Base-by-base conservation (phyloP, 2,888 invertebrate species). In the Nomada goodeniana region DNA sequence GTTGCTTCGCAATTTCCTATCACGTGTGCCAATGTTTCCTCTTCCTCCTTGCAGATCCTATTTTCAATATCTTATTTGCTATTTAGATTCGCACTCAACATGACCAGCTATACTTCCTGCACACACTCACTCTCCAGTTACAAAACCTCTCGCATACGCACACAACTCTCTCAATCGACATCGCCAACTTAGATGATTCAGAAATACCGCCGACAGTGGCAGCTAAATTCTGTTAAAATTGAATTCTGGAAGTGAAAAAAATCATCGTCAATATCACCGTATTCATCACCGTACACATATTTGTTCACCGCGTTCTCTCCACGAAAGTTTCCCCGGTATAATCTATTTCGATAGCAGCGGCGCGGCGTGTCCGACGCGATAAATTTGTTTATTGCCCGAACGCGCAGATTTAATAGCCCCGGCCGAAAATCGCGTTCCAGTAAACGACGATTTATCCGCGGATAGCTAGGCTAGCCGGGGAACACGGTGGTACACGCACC, bases 401-500 rank as follows among this genome's bases (percentile, higher is more conserved):
- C 71, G 42, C 61, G 23, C 29, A 57, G 61, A 72, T 80, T 77
- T 67, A 80, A 77, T 68, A 63, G 47, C 29, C 67, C 26, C 47
- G 20, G 60, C 69, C 52, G 74, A 70, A 67, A 84, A 82, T 75
- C 80, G 53, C 70, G 72, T 76, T 69, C 20, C 68, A 20, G 64
- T 55, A 55, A 73, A 70, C 65, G 69, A n/a, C 77, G 82, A 80
- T 80, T 82, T 75, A 70, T 42, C 57, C 47, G 52, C 11, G 71
- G 64, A 26, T 73, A 73, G 55, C 72, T 50, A 65, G 76, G 70
- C 76, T 65, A 55, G 55, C 61, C 68, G 20, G 59, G 69, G 57
- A 23, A 81, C 72, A 78, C 60, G 73, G 61, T 50, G 67, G 83
- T 75, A 83, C 71, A 83, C 71, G 78, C 68, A 79, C 79, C 74